Base-by-base conservation (phyloP, 2,797 vertebrate species). In the Betta splendens region DNA sequence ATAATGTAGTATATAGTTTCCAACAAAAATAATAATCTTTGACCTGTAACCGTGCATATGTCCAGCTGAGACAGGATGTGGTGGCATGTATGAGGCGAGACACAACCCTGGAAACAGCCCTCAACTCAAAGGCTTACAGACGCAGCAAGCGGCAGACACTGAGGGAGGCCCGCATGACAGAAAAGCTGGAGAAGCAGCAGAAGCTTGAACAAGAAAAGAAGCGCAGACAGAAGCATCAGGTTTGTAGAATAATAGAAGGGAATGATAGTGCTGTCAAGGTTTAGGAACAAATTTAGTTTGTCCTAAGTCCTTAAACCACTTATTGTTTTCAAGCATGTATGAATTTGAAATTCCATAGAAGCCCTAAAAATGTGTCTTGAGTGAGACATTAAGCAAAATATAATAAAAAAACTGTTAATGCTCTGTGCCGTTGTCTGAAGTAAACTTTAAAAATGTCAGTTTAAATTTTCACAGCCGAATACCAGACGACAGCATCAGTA, bases 141-240 rank as follows among this genome's bases (percentile, higher is more conserved):
- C 92, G 97, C 64, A 99, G 96, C 90, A 99, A 99, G 81, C 91
- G 95, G 8, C 97, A 99, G 86, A 98, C 97, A 0, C 86, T 99
- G 66, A 83, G 97, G 26, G 97, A 99, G 78, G 97, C 97, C 0
- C 94, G 97, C 47, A 99, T 98, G 96, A 99, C 97, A 0, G 97
- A 99, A 87, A 99, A 98, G 46, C 91, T 99, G 72, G 97, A 99
- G 83, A 99, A 99, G 66, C 97, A 99, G 85, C 97, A 99, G 90
- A 99, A 99, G 88, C 97, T 98, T 0, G 97, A 99, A 50, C 97
- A 98, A 79, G 97, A 99, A 70, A 94, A 96, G 73, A 99, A 99
- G 52, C 95, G 97, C 3, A 83, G 96, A 16, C 97, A 99, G 87
- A 99, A 99, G 64, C 97, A 99, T 80, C 97, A 99, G 95, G 97